Base-by-base conservation (phyloP, 2,797 vertebrate species). In the Gallinago nigripennis region DNA sequence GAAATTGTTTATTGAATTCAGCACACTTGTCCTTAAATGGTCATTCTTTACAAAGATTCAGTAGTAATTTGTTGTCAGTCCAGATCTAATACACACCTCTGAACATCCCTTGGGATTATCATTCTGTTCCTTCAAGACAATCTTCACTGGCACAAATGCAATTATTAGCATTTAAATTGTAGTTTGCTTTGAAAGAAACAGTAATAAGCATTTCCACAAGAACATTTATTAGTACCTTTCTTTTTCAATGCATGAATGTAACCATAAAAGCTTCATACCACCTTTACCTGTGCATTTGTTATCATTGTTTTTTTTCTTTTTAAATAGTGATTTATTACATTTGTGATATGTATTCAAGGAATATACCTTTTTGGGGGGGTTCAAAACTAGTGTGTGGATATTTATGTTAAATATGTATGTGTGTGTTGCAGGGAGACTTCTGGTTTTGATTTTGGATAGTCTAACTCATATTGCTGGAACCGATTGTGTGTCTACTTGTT, bases 91-190 rank as follows among this genome's bases (percentile, higher is more conserved):
- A 71, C 30, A 80, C 39, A 85, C 90, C 68, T 50, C 11, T 91
- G 79, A 96, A 75, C 53, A 65, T 60, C 76, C 45, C 33, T 73
- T 73, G 51, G 63, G 77, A 88, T 70, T 93, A 89, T 79, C 54
- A 80, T 82, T 92, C 39, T 90, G n/a, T 84, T 88, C 69, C 63
- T 92, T 88, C 82, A 89, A 86, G 76, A 33, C 46, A 86, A 53
- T 79, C 58, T 93, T 92, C 80, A 18, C 50, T 69, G 71, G 30
- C 30, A 90, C 73, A 92, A 75, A 69, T 65, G 87, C 33, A 68
- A 83, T 78, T 92, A 51, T 92, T 96, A 95, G 54, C 90, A 96
- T 95, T 94, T 95, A 95, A 97, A 96, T 90, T 21, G 70, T 77
- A 56, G 20, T 77, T 86, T 81, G 50, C 68, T 96, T 89, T 83